Evolutionary conservation across 2,888 invertebrate species (phyloP).

Genomic region (Orthosia gothica): DNA sequence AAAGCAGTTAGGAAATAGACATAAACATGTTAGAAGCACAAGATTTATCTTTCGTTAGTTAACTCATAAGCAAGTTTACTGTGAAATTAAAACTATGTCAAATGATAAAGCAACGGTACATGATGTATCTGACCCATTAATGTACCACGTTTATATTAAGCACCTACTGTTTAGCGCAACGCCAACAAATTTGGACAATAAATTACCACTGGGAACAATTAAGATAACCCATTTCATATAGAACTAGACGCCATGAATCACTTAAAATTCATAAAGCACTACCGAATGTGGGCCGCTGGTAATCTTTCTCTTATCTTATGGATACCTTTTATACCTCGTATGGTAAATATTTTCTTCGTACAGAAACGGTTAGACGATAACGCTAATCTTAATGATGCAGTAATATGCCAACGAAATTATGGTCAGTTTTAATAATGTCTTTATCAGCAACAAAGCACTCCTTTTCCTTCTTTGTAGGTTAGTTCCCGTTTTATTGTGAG

Average conservation of each 20-base stretch:
- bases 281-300: slow-evolving; percentile 82
- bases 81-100: slow-evolving; percentile 61
- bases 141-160: slow-evolving; percentile 66
- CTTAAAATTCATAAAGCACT: slow-evolving; percentile 83
- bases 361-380: slow-evolving; percentile 82
- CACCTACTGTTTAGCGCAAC: slow-evolving; percentile 64
- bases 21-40: slow-evolving; percentile 21
- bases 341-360: slow-evolving; percentile 81
- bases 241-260: slow-evolving; percentile 77
- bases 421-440: slow-evolving; percentile 81
- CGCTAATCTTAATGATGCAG: slow-evolving; percentile 84
- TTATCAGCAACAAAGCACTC: slow-evolving; percentile 81
- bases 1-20: slow-evolving; percentile 20
- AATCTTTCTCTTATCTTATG: slow-evolving; percentile 82
- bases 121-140: slow-evolving; percentile 66
- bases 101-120: slow-evolving; percentile 63
- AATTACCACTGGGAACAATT: slow-evolving; percentile 77
- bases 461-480: slow-evolving; percentile 77
- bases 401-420: slow-evolving; percentile 79
- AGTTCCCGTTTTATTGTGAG: slow-evolving; percentile 77
- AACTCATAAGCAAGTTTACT: slow-evolving; percentile 40
- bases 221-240: slow-evolving; percentile 83
- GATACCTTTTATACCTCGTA: slow-evolving; percentile 77
- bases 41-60: slow-evolving; percentile 46
- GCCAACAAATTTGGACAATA: slow-evolving; percentile 69